A percentile compares a stretch with the other conserved stretches of the same genome.
Conservation (phyloP, 2,888 invertebrate species). For the Trichacis sp. region DNA sequence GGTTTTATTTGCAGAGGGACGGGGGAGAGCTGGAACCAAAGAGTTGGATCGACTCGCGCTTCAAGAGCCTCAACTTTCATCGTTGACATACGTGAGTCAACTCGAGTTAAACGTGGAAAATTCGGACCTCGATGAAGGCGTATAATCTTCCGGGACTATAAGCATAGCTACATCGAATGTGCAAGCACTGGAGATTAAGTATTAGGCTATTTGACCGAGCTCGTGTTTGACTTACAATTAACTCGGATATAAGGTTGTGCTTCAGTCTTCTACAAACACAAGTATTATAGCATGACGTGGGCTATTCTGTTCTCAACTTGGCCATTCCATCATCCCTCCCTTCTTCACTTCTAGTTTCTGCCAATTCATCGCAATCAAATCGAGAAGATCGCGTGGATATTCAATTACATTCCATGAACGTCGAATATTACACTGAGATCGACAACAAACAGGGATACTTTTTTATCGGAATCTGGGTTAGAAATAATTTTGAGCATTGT, state of each 20-base stretch:
- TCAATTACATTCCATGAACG: too few relatives aligned
- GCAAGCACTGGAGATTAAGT: slow-evolving; percentile 32
- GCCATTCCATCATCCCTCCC: slow-evolving; percentile 1
- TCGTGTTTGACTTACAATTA: slow-evolving; percentile 33
- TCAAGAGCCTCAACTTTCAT: background rate
- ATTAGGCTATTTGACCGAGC: slow-evolving; percentile 21
- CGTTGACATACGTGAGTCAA: slow-evolving; percentile 4
- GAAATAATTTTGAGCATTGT: too few relatives aligned
- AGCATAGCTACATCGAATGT: slow-evolving; percentile 15
- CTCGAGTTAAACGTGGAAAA: slow-evolving; percentile 7
- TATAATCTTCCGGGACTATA: slow-evolving; percentile 13
- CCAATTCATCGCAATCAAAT: background rate
- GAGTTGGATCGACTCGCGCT: background rate
- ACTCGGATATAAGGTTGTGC: slow-evolving; percentile 25
- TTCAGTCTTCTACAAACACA: slow-evolving; percentile 24
- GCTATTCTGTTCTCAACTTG: slow-evolving; percentile 8
- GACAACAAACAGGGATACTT: too few relatives aligned
- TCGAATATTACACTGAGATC: too few relatives aligned
- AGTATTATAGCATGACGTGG: slow-evolving; percentile 20
- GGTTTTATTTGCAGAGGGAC: background rate
- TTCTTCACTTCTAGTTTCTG: background rate
- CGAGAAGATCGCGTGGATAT: too few relatives aligned
- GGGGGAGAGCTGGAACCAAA: too few relatives aligned
- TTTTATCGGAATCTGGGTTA: too few relatives aligned
- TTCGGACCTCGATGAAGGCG: slow-evolving; percentile 2